phyloP scores from a whole-genome alignment of 2,113 vertebrate species.

The Notarius quadriscutis region DNA sequence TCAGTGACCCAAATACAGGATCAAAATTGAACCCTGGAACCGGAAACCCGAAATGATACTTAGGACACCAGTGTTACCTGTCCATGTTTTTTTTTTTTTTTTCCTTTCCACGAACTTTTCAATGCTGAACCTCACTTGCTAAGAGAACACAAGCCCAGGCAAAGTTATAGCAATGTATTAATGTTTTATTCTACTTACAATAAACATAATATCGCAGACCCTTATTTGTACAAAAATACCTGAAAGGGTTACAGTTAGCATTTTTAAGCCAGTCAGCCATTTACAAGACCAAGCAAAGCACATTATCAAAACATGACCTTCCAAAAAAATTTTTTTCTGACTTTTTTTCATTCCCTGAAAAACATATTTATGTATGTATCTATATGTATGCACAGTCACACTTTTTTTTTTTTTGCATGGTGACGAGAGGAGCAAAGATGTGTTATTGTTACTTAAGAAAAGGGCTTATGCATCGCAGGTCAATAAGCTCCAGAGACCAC shows the following conservation, averaged over 20 bases:
- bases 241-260: constrained; percentile 94
- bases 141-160: constrained; percentile 60
- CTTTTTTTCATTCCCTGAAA: constrained; percentile 84
- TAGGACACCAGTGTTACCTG: no score
- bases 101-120: background rate
- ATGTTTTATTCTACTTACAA: constrained; percentile 98
- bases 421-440: constrained; percentile 73
- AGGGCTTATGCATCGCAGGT: background rate
- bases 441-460: constrained; percentile 50
- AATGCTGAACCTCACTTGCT: constrained; percentile 8
- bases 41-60: background rate
- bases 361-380: constrained; percentile 59
- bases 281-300: constrained; percentile 89
- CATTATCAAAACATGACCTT: constrained; percentile 76
- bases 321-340: constrained; percentile 64
- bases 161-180: constrained; percentile 86
- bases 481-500: background rate
- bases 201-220: constrained; percentile 96
- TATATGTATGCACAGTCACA: constrained; percentile 55
- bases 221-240: constrained; percentile 99
- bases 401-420: constrained; percentile 72
- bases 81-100: no score
- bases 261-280: constrained; percentile 89
- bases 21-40: background rate
- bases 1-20: background rate